Conservation (phyloP, 2,797 vertebrate species). For the Siniperca undulata region DNA sequence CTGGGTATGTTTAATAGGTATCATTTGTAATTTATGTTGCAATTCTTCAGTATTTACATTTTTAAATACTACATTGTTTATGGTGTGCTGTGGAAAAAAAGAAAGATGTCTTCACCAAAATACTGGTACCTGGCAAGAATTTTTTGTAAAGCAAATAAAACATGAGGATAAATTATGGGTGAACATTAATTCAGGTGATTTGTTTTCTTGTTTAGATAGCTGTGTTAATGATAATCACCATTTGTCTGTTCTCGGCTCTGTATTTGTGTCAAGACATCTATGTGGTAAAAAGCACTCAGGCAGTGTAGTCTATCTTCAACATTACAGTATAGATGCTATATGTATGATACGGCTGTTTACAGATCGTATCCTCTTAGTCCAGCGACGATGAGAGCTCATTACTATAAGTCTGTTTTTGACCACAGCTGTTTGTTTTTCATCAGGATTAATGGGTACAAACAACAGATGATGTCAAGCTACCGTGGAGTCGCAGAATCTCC, state of each 20-base stretch:
- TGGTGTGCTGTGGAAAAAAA: slow-evolving; percentile 69
- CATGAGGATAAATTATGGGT: slow-evolving; percentile 53
- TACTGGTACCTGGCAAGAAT: slow-evolving; percentile 78
- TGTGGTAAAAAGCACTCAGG: background rate
- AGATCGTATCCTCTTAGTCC: slow-evolving; percentile 34
- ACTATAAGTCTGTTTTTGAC: slow-evolving; percentile 56
- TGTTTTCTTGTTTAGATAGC: slow-evolving; percentile 2
- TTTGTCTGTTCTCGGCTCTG: slow-evolving; percentile 2
- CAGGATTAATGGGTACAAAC: slow-evolving; percentile 29
- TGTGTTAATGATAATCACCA: background rate
- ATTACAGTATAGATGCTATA: background rate
- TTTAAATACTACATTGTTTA: slow-evolving; percentile 67
- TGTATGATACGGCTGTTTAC: slow-evolving; percentile 43
- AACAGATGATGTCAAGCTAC: slow-evolving; percentile 43
- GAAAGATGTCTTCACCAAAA: slow-evolving; percentile 66
- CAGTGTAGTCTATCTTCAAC: background rate
- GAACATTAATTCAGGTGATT: slow-evolving; percentile 1
- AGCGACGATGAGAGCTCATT: slow-evolving; percentile 31
- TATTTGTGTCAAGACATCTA: background rate
- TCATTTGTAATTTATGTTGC: slow-evolving; percentile 72
- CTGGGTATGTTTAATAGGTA: slow-evolving; percentile 55
- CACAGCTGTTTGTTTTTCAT: slow-evolving; percentile 26
- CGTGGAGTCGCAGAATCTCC: slow-evolving; percentile 4
- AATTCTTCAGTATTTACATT: slow-evolving; percentile 65
- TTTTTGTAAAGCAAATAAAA: slow-evolving; percentile 82